phyloP scores from a whole-genome alignment of 2,888 invertebrate genomes.

The Lagria hirta region DNA sequence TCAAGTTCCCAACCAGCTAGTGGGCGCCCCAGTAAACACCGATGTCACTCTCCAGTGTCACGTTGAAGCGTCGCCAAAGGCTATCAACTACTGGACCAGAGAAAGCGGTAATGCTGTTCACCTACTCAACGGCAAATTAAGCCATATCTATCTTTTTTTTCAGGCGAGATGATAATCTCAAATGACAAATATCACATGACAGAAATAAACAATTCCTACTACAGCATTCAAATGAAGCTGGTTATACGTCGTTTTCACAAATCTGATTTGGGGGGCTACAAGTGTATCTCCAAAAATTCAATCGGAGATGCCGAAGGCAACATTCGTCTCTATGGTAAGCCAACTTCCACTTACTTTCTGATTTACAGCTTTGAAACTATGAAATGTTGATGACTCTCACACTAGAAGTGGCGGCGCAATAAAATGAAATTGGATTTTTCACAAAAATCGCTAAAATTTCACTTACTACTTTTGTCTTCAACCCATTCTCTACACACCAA shows the following conservation, averaged over 20 bases:
- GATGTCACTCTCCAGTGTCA: conserved; percentile 83
- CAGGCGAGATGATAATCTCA: conserved; percentile 90
- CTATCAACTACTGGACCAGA: conserved; percentile 92
- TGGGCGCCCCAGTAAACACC: conserved; percentile 83
- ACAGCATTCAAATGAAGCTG: conserved; percentile 82
- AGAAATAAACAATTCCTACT: conserved; percentile 77
- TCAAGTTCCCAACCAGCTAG: conserved; percentile 90
- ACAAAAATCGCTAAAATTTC: conserved; percentile 46
- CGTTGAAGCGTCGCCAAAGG: conserved; percentile 90
- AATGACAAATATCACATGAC: conserved; percentile 84
- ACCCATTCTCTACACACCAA: conserved; percentile 30
- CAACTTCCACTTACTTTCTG: conserved; percentile 43
- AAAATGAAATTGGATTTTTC: conserved; percentile 54
- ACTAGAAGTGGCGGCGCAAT: conserved; percentile 53
- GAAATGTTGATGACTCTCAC: conserved; percentile 56
- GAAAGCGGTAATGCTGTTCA: conserved; percentile 70
- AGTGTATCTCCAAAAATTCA: conserved; percentile 90
- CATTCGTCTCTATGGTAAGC: conserved; percentile 84
- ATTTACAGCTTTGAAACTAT: conserved; percentile 53
- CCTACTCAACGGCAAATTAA: background rate
- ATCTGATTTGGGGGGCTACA: conserved; percentile 82
- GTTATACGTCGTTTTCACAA: conserved; percentile 73
- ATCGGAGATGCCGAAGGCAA: conserved; percentile 89
- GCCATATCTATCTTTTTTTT: conserved; percentile 1
- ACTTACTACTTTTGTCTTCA: conserved; percentile 36